Conservation (phyloP, 1,140 invertebrate genomes). For the Gryllus bimaculatus region DNA sequence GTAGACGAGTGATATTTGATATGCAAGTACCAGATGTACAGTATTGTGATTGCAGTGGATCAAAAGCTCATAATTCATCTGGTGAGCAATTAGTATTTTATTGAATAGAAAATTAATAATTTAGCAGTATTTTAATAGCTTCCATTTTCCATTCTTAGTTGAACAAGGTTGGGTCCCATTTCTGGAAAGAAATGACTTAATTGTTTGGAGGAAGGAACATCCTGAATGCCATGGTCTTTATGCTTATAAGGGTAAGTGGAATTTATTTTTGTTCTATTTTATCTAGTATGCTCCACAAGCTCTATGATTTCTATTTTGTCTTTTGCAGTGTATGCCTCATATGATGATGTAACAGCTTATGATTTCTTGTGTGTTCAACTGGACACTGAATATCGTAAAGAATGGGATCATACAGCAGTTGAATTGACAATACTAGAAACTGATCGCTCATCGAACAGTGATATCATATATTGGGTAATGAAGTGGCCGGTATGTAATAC, state of each 20-base stretch:
- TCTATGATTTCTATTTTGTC: not conserved
- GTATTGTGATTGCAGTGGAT: constrained; percentile 24
- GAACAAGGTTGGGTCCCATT: constrained; percentile 63
- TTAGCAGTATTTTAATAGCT: not conserved
- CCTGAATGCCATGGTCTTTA: constrained; percentile 50
- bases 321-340: constrained; percentile 62
- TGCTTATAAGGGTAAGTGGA: constrained; percentile 60
- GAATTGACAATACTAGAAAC: constrained; percentile 55
- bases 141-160: constrained; percentile 20
- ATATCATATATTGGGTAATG: constrained; percentile 81
- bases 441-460: constrained; percentile 47
- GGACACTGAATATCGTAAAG: constrained; percentile 62
- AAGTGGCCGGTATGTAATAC: constrained; percentile 62
- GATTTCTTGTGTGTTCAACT: constrained; percentile 76
- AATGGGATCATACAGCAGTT: constrained; percentile 73
- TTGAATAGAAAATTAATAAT: not conserved
- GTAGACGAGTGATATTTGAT: constrained; percentile 30
- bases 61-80: not conserved
- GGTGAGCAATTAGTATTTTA: not conserved
- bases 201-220: constrained; percentile 70
- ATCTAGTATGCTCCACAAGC: not conserved
- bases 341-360: constrained; percentile 62
- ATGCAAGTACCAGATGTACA: constrained; percentile 26
- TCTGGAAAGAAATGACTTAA: constrained; percentile 64
- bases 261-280: not conserved